A percentile compares a stretch with the other conserved stretches of the same genome.
phyloP scores from a whole-genome alignment of 1,140 invertebrate species.

The Euborellia annulipes region DNA sequence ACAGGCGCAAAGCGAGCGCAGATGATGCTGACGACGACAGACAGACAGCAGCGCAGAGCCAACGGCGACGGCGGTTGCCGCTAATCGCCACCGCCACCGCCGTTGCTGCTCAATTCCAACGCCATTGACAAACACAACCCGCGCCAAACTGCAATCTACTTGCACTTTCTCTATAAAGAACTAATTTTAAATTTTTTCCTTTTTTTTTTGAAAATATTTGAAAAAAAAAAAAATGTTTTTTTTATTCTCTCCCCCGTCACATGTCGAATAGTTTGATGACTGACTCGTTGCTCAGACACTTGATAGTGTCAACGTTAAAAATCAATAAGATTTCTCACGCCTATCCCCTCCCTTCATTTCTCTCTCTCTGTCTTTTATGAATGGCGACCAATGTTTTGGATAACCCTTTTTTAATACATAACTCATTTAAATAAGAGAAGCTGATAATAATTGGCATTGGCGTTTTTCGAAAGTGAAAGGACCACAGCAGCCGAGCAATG shows the following conservation, averaged over 20 bases:
- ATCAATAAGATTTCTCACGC: slow-evolving; percentile 42
- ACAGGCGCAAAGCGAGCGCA: slow-evolving; percentile 20
- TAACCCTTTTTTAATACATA: slow-evolving; percentile 18
- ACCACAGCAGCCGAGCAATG: background rate
- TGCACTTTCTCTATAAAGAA: slow-evolving; percentile 19
- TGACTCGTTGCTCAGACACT: slow-evolving; percentile 27
- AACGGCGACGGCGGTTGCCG: slow-evolving; percentile 16
- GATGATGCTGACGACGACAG: slow-evolving; percentile 18
- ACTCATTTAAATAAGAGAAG: slow-evolving; percentile 14
- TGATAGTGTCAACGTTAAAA: slow-evolving; percentile 44
- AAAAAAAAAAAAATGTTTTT: slow-evolving; percentile 5
- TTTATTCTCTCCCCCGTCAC: slow-evolving; percentile 11
- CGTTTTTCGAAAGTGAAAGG: background rate
- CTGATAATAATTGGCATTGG: background rate
- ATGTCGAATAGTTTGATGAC: slow-evolving; percentile 7
- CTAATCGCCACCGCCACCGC: slow-evolving; percentile 11
- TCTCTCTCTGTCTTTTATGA: slow-evolving; percentile 16
- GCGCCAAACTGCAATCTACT: slow-evolving; percentile 15
- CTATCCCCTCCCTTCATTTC: slow-evolving; percentile 28
- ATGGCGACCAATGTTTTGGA: slow-evolving; percentile 8
- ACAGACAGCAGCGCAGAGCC: slow-evolving; percentile 18
- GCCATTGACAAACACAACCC: too few relatives aligned
- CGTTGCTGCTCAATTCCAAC: slow-evolving; percentile 7
- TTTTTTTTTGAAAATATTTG: slow-evolving; percentile 2
- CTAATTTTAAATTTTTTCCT: slow-evolving; percentile 2